Evolutionary conservation across 2,797 vertebrate genomes (phyloP).

Genomic region (Myotis myotis): DNA sequence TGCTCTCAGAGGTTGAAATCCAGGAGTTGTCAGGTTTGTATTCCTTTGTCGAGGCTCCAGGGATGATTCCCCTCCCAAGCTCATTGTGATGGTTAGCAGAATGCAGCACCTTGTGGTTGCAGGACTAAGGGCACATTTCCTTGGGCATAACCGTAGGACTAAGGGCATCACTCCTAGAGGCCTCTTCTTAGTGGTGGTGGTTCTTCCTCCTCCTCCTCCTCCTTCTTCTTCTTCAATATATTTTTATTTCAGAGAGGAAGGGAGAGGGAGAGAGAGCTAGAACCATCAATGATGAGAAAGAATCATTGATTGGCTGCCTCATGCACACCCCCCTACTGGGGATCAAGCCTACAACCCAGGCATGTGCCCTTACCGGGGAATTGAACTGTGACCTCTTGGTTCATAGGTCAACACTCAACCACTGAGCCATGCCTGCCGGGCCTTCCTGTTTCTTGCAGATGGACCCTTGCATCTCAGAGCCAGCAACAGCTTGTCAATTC

Average conservation of each 20-base stretch:
- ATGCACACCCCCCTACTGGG: too few species aligned
- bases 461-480: not conserved
- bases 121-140: not conserved
- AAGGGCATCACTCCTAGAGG: not conserved
- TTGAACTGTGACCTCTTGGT: too few species aligned
- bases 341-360: too few species aligned
- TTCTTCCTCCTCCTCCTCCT: too few species aligned
- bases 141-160: not conserved
- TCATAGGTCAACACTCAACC: too few species aligned
- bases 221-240: too few species aligned
- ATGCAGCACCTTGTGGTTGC: not conserved
- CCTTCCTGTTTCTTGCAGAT: not conserved
- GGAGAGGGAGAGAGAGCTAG: too few species aligned
- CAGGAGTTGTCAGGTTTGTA: not conserved
- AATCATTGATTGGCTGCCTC: too few species aligned
- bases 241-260: too few species aligned
- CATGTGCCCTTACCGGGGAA: too few species aligned
- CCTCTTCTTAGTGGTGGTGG: not conserved
- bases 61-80: not conserved
- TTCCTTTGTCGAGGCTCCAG: not conserved
- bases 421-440: too few species aligned
- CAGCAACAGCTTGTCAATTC: not conserved
- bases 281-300: too few species aligned
- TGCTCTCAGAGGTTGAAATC: not conserved
- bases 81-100: not conserved